Evolutionary conservation across 2,888 invertebrate species (phyloP).

Genomic region (Sesamia inferens): DNA sequence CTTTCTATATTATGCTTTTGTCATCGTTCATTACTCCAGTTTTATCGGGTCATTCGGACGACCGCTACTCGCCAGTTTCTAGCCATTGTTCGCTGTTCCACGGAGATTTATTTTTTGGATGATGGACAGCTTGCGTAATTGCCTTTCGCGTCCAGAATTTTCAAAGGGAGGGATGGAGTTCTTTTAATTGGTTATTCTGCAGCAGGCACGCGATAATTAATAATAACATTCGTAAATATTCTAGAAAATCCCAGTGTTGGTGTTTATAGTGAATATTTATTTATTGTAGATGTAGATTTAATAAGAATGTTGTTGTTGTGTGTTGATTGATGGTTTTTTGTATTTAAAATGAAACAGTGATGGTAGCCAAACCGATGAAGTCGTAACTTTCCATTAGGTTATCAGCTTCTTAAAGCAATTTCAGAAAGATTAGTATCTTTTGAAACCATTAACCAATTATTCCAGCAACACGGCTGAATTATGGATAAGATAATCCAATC

Average conservation of each 20-base stretch:
- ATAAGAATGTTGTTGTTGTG: not conserved
- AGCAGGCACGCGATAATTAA: constrained; percentile 18
- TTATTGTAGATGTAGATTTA: constrained; percentile 12
- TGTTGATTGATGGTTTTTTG: constrained; percentile 3
- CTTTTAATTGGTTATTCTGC: constrained; percentile 30
- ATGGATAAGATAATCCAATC: constrained; percentile 55
- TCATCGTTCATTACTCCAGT: constrained; percentile 61
- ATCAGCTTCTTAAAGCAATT: constrained; percentile 24
- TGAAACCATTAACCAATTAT: constrained; percentile 48
- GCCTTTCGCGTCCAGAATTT: constrained; percentile 37
- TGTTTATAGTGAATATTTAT: constrained; percentile 24
- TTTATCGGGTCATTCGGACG: constrained; percentile 57
- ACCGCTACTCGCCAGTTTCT: constrained; percentile 45
- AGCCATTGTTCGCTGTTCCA: constrained; percentile 43
- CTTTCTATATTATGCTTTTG: constrained; percentile 71
- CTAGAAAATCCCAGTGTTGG: not conserved
- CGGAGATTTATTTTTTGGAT: constrained; percentile 53
- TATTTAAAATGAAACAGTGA: constrained; percentile 15
- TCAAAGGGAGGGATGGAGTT: constrained; percentile 22
- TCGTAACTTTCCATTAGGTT: constrained; percentile 6
- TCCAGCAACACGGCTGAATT: constrained; percentile 39
- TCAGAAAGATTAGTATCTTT: constrained; percentile 30
- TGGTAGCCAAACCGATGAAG: constrained; percentile 8
- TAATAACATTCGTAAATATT: constrained; percentile 14
- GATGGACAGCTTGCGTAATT: constrained; percentile 57